Evolutionary conservation across 2,113 vertebrate genomes (phyloP), one percentile per base, ranked within the genome.

Genomic region (Microtus ochrogaster): DNA sequence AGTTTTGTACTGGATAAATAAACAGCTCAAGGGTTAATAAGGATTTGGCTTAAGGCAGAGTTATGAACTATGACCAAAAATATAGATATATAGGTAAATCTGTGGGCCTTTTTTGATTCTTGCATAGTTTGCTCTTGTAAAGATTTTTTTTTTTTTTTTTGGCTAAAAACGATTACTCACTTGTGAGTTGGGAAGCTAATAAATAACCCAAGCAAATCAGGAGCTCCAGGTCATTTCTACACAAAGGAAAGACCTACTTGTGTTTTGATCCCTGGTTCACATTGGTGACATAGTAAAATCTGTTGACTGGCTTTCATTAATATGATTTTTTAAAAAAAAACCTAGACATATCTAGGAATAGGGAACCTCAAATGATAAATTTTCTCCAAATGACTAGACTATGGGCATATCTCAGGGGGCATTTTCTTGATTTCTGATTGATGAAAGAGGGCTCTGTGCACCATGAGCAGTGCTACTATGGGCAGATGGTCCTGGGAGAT

Each of bases 191-290:
- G 44, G 36, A 79, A 79, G 11, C 19, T 36, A 52, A 36, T 77
- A n/a, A 87, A 61, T n/a, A 95, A 89, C 63, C 81, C 13, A 89
- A 61, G n/a, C 44, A 92, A 66, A 66, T 4, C 12, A 39, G 73
- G 52, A 12, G 17, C 41, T 91, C n/a, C 63, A 30, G 26, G 8
- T 61, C 33, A 28, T 85, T 72, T 72, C 65, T 70, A n/a, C 16
- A 11, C 5, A 77, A 14, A 91, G 49, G 7, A 61, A 81, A 0
- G 26, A 33, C 1, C 5, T 26, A 41, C 16, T 0, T 0, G 58
- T 93, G 78, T 90, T 41, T 81, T 66, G 49, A 10, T 13, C 30
- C 5, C 5, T 39, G 44, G 30, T 22, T 76, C 55, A 49, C 28
- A 65, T 3, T 70, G 30, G 22, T 52, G 49, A 66, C n/a, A 10